phyloP scores from a whole-genome alignment of 1,140 invertebrate genomes.

The Drosophila orosa region DNA sequence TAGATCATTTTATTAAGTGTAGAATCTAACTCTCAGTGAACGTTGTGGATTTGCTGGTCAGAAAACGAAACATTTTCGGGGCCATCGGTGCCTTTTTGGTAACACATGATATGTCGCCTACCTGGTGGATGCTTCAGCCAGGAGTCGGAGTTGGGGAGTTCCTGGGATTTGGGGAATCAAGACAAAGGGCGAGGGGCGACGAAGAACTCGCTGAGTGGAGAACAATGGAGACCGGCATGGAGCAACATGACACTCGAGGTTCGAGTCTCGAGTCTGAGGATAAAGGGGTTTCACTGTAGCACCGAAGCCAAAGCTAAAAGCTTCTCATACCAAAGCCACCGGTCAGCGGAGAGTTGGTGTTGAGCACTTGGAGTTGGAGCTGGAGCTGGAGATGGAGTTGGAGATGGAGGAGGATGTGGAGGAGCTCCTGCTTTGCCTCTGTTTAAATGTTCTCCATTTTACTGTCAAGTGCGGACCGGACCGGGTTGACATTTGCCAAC shows the following conservation, averaged over 20 bases:
- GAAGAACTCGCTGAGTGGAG: constrained; percentile 37
- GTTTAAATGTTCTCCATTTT: constrained; percentile 82
- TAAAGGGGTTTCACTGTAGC: constrained; percentile 32
- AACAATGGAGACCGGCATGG: constrained; percentile 47
- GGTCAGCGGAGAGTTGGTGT: constrained; percentile 46
- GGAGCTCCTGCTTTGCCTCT: constrained; percentile 38
- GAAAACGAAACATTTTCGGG: constrained; percentile 50
- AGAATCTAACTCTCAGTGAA: constrained; percentile 16
- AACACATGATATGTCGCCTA: constrained; percentile 81
- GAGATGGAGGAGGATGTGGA: not conserved
- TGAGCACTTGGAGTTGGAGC: constrained; percentile 33
- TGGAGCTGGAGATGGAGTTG: not conserved
- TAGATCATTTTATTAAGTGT: not conserved
- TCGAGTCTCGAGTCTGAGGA: constrained; percentile 28
- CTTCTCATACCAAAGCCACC: constrained; percentile 25
- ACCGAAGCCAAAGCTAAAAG: constrained; percentile 39
- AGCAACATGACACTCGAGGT: constrained; percentile 47
- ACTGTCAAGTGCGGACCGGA: constrained; percentile 75
- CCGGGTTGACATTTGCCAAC: constrained; percentile 74
- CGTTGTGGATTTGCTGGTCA: constrained; percentile 34
- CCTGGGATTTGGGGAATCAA: constrained; percentile 26
- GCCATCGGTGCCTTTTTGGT: constrained; percentile 66
- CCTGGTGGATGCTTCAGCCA: constrained; percentile 51
- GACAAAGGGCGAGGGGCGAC: constrained; percentile 5
- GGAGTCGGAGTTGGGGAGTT: constrained; percentile 24